A percentile compares a stretch with the other conserved stretches of the same genome.
These are phyloP conservation scores for Odocoileus virginianus DNA, from an alignment of 2,113 vertebrate genomes.

Conservation along the genomic window DNA sequence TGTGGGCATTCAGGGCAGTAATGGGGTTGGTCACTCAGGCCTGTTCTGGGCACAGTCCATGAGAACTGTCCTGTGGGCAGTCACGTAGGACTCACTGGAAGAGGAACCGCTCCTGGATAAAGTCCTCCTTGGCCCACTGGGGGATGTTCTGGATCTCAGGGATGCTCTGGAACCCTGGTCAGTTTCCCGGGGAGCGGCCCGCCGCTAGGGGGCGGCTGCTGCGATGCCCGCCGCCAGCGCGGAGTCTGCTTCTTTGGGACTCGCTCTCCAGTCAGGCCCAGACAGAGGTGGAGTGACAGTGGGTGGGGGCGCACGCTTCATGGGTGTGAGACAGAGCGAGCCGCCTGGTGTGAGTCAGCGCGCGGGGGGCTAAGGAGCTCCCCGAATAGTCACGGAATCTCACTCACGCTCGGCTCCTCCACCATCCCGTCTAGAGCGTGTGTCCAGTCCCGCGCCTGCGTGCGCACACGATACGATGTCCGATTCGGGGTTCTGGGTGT, in stretches of 20 bases:
- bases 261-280: neutral
- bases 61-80: neutral
- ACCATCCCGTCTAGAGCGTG: conserved; percentile 1
- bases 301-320: neutral
- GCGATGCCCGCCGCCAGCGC: neutral
- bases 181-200: neutral
- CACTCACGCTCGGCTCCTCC: conserved; percentile 35
- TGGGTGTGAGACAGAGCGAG: conserved; percentile 50
- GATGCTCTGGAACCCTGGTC: neutral
- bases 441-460: neutral
- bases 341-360: conserved; percentile 56
- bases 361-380: neutral
- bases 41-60: neutral
- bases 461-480: neutral
- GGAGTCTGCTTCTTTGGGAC: neutral
- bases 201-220: conserved; percentile 34
- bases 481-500: neutral
- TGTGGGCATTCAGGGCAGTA: neutral
- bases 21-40: neutral
- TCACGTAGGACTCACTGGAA: neutral
- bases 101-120: neutral
- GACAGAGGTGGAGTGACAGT: neutral
- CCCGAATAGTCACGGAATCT: conserved; percentile 41
- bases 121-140: neutral
- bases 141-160: neutral